A percentile compares a stretch with the other conserved stretches of the same genome.
Conservation (phyloP, 2,113 vertebrate genomes). For the Misgurnus anguillicaudatus region DNA sequence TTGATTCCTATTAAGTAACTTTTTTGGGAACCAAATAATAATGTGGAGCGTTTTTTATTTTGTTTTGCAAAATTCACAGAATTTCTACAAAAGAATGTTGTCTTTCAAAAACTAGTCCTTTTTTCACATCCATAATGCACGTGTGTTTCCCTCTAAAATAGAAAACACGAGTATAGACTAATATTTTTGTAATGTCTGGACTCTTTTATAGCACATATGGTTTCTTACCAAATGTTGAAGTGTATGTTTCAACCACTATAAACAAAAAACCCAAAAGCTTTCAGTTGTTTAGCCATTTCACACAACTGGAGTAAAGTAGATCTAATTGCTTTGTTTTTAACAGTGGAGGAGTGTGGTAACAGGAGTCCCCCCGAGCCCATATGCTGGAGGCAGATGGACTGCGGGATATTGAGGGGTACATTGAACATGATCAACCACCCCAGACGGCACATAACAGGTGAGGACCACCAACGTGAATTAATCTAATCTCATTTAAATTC, state of each 20-base stretch:
- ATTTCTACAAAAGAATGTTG: too few species aligned
- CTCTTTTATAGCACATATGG: not conserved
- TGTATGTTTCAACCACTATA: not conserved
- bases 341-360: conserved; percentile 40
- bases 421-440: conserved; percentile 41
- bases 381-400: conserved; percentile 56
- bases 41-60: too few species aligned
- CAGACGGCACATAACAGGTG: conserved; percentile 29
- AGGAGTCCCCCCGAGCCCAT: conserved; percentile 50
- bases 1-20: too few species aligned
- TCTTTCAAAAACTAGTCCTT: too few species aligned
- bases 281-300: conserved; percentile 19
- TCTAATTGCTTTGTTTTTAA: conserved; percentile 18
- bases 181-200: not conserved
- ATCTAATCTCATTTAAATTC: conserved; percentile 55
- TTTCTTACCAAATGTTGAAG: conserved; percentile 18
- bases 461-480: conserved; percentile 30
- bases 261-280: conserved; percentile 15
- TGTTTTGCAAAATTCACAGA: too few species aligned
- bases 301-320: conserved; percentile 16
- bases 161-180: too few species aligned
- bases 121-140: too few species aligned
- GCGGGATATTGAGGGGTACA: conserved; percentile 25
- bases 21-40: too few species aligned
- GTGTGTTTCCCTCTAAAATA: too few species aligned